Evolutionary conservation across 1,140 invertebrate genomes (phyloP), one percentile per base, ranked within the genome.

Genomic region (Caenorhabditis inopinata): DNA sequence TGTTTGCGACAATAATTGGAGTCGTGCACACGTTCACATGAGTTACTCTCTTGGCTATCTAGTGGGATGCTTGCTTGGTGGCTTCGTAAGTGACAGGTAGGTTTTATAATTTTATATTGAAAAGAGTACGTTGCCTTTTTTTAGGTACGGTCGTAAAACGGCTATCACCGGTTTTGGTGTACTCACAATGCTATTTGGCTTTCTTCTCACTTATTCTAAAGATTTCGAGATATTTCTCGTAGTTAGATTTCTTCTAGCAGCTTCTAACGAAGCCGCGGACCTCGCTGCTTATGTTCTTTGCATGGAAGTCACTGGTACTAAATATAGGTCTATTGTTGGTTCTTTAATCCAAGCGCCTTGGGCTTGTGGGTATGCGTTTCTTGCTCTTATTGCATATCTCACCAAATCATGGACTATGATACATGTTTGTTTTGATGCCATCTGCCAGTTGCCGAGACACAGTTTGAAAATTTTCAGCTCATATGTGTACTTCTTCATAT

Each of bases 181-280:
- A 45, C 76, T 87, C 21, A 86, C 86, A 12, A 82, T 85, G 14
- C 83, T 88, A 14, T 87, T 88, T 53, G 87, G 87, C 6, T 87
- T 87, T 58, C 27, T 87, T 48, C 73, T 87, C 35, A 86, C 87
- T 18, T 88, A 86, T 49, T 85, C 81, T 4, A 78, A 81, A 68
- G 85, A 87, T 58, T 87, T 87, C 46, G 84, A 87, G 74, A 83
- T 88, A 3, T 87, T 87, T 74, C 79, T 87, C 4, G 87, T 87
- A 48, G 84, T 87, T 77, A 85, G 87, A 21, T 87, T 87, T 46
- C 84, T 84, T 49, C 84, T 85, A 11, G 87, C 87, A n/a, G 85
- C 88, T 27, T 88, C 87, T 74, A 87, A 87, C 76, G 87, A 87
- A 82, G 87, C 87, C 4, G 87, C 87, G 25, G 87, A 87, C 81